Evolutionary conservation across 2,888 invertebrate genomes (phyloP), one percentile per base, ranked within the genome.

Genomic region (Liodrosophila aerea): DNA sequence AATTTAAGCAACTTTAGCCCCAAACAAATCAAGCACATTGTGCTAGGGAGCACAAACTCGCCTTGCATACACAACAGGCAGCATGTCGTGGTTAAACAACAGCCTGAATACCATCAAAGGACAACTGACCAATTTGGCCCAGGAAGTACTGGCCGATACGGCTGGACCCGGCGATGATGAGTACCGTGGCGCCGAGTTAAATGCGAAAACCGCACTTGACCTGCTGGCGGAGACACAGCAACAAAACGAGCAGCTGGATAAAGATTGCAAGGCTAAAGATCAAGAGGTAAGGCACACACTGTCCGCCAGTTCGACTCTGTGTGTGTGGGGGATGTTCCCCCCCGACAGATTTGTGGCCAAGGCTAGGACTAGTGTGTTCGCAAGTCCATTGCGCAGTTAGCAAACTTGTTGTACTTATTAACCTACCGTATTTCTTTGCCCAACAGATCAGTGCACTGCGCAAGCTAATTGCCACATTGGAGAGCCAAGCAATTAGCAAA

Each of bases 81-180:
- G 60, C 64, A 94, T 94, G 93, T 92, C 94, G 89, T 94, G 94
- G 94, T 91, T 94, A 61, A 94, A 94, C 89, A 89, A 80, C 67
- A 89, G 89, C 67, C 71, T 90, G 4, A 89, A 80, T 73, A 93
- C 92, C 90, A 91, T 97, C 72, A 97, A 96, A 90, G 97, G 96
- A 74, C 97, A 97, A 91, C 93, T 97, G 85, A 93, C 94, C 30
- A 97, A 93, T 91, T 94, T 97, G 86, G 97, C 97, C 59, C 95
- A 95, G 89, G 97, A 96, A 91, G 96, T 97, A 78, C 92, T 97
- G 87, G 93, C 95, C 70, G 97, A 97, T 92, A 83, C 93, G 93
- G 84, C 92, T 92, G 87, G 91, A 91, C 82, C 89, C 68, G 83
- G 87, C 61, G 73, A 87, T 68, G 76, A 67, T 16, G 84, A 87